Evolutionary conservation across 2,113 vertebrate species (phyloP).

Genomic region (Leiothrix lutea): DNA sequence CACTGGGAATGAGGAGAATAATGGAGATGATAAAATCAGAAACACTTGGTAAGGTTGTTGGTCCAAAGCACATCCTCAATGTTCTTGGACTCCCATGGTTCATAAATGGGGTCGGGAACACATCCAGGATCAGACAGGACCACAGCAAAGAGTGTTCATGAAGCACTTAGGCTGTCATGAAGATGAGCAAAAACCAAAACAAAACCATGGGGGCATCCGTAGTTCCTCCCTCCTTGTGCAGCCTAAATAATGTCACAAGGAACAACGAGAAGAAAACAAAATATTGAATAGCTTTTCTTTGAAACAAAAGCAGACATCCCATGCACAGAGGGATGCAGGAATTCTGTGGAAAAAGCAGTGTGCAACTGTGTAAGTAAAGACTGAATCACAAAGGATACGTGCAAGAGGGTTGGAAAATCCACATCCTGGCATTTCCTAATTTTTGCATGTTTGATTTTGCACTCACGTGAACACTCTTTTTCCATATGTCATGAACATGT

Average conservation of each 20-base stretch:
- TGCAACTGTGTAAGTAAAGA: background rate
- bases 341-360: background rate
- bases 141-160: background rate
- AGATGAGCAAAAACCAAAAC: background rate
- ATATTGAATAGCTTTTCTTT: background rate
- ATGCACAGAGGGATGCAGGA: background rate
- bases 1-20: background rate
- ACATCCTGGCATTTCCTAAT: background rate
- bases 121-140: background rate
- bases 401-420: background rate
- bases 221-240: background rate
- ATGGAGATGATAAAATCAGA: background rate
- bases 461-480: background rate
- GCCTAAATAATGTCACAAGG: background rate
- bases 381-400: background rate
- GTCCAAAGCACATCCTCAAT: background rate
- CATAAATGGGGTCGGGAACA: accelerated
- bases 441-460: background rate
- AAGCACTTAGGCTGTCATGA: background rate
- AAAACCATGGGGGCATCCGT: background rate
- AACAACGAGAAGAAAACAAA: background rate
- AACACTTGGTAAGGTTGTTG: background rate
- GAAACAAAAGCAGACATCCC: background rate
- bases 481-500: background rate
- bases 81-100: background rate